Percentiles rank a stretch among this genome's conserved stretches.
phyloP scores from a whole-genome alignment of 64 coral and sea anemone species.

The Anthopleura sola region DNA sequence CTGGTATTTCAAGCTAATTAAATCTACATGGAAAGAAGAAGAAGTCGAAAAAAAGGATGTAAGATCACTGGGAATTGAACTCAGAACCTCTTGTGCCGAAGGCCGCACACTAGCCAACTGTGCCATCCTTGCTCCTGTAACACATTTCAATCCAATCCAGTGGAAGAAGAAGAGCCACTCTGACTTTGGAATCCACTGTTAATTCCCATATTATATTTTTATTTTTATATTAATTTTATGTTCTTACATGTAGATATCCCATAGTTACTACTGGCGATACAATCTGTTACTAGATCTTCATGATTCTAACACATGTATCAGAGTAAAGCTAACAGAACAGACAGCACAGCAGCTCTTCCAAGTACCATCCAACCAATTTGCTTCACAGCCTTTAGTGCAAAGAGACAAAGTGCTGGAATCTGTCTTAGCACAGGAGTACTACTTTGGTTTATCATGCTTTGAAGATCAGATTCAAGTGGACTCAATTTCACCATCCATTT shows the following conservation, averaged over 20 bases:
- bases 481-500: conserved; percentile 40
- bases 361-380: conserved; percentile 66
- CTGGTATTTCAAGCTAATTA: too few species aligned
- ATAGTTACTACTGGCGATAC: conserved; percentile 64
- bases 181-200: not conserved
- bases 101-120: too few species aligned
- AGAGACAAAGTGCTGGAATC: conserved; percentile 70
- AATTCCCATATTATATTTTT: too few species aligned
- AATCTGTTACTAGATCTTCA: conserved; percentile 54
- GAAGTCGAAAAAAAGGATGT: too few species aligned
- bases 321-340: conserved; percentile 46
- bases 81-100: too few species aligned
- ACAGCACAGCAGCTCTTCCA: conserved; percentile 74
- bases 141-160: too few species aligned
- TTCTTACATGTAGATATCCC: conserved; percentile 32
- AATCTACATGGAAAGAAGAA: too few species aligned
- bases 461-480: conserved; percentile 59
- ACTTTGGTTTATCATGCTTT: conserved; percentile 68
- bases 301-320: conserved; percentile 49
- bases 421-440: conserved; percentile 68
- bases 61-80: too few species aligned
- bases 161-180: too few species aligned
- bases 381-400: conserved; percentile 1
- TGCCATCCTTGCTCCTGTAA: too few species aligned
- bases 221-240: too few species aligned